These are phyloP conservation scores for Mycteria americana DNA, from an alignment of 2,797 vertebrate species.

Conservation along the genomic window DNA sequence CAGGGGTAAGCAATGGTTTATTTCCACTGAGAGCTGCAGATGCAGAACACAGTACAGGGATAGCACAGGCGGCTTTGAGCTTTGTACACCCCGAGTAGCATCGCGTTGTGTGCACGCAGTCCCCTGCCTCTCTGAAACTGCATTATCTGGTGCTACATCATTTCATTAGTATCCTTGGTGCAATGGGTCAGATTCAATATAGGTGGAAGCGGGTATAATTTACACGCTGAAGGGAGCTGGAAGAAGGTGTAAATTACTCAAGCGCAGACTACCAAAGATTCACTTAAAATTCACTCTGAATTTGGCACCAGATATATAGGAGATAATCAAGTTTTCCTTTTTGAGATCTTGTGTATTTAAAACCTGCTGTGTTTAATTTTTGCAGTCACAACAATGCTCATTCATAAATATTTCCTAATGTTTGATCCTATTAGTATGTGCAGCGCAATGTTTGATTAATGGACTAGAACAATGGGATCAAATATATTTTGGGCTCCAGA, in stretches of 20 bases:
- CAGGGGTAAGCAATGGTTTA: neutral
- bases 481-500: constrained; percentile 34
- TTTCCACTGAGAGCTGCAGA: neutral
- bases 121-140: neutral
- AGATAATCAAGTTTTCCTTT: constrained; percentile 56
- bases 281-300: constrained; percentile 43
- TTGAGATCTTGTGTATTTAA: constrained; percentile 24
- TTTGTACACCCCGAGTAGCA: accelerated
- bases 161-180: neutral
- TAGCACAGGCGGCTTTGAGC: neutral
- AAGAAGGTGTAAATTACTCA: constrained; percentile 51
- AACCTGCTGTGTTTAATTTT: constrained; percentile 59
- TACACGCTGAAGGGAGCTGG: constrained; percentile 3
- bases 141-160: neutral
- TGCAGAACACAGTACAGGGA: neutral
- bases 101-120: accelerated
- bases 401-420: constrained; percentile 49
- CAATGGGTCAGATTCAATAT: neutral
- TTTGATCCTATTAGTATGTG: constrained; percentile 24
- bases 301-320: constrained; percentile 30
- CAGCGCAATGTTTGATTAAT: neutral
- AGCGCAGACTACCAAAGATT: neutral
- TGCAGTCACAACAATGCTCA: constrained; percentile 62
- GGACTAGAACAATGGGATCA: constrained; percentile 37
- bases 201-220: constrained; percentile 17